Conservation (phyloP, 2,113 vertebrate genomes). For the Prolemur simus region DNA sequence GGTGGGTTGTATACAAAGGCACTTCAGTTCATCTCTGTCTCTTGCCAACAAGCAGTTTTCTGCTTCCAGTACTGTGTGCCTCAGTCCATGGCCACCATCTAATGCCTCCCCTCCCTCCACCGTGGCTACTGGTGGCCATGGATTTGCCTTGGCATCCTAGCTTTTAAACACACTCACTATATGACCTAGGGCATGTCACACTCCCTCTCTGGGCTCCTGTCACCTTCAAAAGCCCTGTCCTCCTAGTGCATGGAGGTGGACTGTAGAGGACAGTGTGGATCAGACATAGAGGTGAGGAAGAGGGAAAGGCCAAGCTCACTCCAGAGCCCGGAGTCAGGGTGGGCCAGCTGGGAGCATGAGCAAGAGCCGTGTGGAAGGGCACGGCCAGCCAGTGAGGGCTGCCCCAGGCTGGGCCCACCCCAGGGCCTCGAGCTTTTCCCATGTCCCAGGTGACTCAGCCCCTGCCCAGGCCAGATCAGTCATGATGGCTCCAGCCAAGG, state of each 20-base stretch:
- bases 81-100: not conserved
- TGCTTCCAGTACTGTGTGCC: not conserved
- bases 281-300: not conserved
- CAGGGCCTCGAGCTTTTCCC: not conserved
- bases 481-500: not conserved
- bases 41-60: not conserved
- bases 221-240: not conserved
- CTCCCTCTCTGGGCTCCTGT: not conserved
- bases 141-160: not conserved
- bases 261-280: not conserved
- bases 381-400: not conserved
- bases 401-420: not conserved
- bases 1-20: not conserved
- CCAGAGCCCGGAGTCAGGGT: not conserved
- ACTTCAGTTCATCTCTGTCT: not conserved
- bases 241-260: not conserved
- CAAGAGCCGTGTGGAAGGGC: not conserved
- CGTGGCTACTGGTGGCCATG: not conserved
- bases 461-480: not conserved
- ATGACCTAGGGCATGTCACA: not conserved
- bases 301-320: not conserved
- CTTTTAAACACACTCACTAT: not conserved
- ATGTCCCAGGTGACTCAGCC: slow-evolving; percentile 49
- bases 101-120: not conserved
- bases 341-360: not conserved